Base-by-base conservation (phyloP, 2,888 invertebrate species). In the Polydrusus pterygomalis region DNA sequence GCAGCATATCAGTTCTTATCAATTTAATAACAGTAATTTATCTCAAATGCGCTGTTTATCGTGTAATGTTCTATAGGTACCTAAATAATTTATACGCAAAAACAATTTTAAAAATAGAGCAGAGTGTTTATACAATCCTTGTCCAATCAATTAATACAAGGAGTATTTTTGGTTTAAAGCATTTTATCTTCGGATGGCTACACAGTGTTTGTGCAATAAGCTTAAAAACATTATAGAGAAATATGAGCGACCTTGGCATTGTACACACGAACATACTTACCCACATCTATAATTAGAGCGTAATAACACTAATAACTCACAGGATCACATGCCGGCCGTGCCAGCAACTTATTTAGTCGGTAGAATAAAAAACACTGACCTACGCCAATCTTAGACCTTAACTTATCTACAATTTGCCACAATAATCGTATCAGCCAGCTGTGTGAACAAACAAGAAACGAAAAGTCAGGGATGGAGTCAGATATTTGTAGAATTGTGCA, bases 291-390 rank as follows among this genome's bases (percentile, higher is more conserved):
- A 73, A 73, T 67, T 73, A 73, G 65, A 67, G 47, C 51, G 25
- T 47, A 65, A 56, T 69, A 70, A 70, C 25, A 3, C 25, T 3
- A 25, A 25, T n/a, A n/a, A n/a, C 58, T 70, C 68, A 73, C 62
- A 62, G 68, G 68, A 51, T 56, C 45, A 56, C 64, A 63, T 30
- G 65, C 38, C 60, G 47, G 49, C n/a, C 45, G 58, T 70, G 58
- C 70, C 67, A 54, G 54, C 68, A 69, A 43, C 43, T 54, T 56
- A 65, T 54, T 64, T 43, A 47, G 49, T 49, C 67, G 68, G 47
- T 63, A 64, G 70, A 70, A 70, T 75, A 70, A 65, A 65, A 65
- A 75, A 58, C 70, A 75, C 75, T 75, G 70, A 75, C 75, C 75
- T 75, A 64, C 65, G 58, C 38, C 70, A 75, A 75, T 38, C 20